A percentile compares a stretch with the other conserved stretches of the same genome.
phyloP scores from a whole-genome alignment of 2,797 vertebrate genomes.

The Cyprinodon diabolis region DNA sequence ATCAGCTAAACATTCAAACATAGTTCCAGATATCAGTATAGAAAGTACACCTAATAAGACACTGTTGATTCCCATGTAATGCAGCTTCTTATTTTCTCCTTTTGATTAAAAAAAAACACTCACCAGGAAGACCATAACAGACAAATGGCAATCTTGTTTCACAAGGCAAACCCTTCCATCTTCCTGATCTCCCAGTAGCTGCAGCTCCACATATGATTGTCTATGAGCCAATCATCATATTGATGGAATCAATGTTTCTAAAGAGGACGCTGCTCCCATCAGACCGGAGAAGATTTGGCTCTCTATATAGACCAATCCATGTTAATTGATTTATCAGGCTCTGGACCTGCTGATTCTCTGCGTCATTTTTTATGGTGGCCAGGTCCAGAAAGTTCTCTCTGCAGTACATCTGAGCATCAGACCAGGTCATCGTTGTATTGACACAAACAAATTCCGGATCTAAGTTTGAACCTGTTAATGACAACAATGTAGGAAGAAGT shows the following conservation, averaged over 20 bases:
- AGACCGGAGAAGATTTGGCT: constrained; percentile 18
- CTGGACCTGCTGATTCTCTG: background rate
- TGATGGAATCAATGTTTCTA: background rate
- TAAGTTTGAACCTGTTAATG: too few relatives aligned
- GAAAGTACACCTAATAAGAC: too few relatives aligned
- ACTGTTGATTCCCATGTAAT: too few relatives aligned
- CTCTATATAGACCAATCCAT: constrained; percentile 36
- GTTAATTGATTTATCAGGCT: fast-evolving
- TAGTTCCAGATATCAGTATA: too few relatives aligned
- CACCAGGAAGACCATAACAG: constrained; percentile 3
- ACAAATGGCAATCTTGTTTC: background rate
- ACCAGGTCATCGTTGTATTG: too few relatives aligned
- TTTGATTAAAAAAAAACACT: background rate
- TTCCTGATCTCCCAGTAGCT: background rate
- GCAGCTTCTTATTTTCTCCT: too few relatives aligned
- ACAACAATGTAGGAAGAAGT: too few relatives aligned
- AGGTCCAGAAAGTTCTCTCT: constrained; percentile 3
- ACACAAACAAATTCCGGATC: too few relatives aligned
- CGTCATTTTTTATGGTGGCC: background rate
- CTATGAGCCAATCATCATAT: fast-evolving
- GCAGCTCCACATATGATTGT: background rate
- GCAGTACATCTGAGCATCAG: constrained; percentile 21
- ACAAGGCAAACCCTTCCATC: background rate
- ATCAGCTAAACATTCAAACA: too few relatives aligned
- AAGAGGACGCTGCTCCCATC: constrained; percentile 4